phyloP scores from a whole-genome alignment of 2,113 vertebrate species.

The Chroicocephalus ridibundus region DNA sequence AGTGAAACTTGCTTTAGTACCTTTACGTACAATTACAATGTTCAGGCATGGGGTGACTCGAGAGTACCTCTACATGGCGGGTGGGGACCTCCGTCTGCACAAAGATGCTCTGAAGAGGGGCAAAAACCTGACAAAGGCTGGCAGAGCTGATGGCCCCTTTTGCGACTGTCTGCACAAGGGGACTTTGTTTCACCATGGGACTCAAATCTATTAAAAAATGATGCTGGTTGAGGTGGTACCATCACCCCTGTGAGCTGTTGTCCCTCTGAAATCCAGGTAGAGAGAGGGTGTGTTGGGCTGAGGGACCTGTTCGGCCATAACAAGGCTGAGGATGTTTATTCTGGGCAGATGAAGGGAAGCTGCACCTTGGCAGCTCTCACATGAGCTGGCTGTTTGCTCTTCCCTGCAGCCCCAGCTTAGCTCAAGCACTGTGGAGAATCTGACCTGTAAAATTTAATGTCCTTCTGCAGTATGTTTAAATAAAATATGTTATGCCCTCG shows the following conservation, averaged over 20 bases:
- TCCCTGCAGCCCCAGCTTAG: background rate
- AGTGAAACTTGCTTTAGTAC: background rate
- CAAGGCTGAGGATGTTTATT: background rate
- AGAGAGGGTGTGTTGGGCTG: background rate
- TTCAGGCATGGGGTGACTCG: background rate
- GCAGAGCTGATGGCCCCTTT: background rate
- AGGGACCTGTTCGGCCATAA: background rate
- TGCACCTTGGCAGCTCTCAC: background rate
- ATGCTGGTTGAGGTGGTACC: background rate
- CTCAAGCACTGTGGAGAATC: background rate
- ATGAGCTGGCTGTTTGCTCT: background rate
- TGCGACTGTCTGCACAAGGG: fast-evolving
- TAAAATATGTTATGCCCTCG: background rate
- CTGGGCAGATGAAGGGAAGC: background rate
- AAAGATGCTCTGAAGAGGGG: background rate
- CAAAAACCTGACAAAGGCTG: background rate
- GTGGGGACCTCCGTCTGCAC: background rate
- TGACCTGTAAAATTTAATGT: conserved; percentile 1
- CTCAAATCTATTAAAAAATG: background rate
- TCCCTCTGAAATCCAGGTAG: background rate
- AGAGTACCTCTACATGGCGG: background rate
- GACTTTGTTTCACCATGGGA: fast-evolving
- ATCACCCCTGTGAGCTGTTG: background rate
- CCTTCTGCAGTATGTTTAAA: conserved; percentile 12
- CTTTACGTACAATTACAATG: fast-evolving